Base-by-base conservation (phyloP, 1,140 invertebrate species). In the Bathynomus jamesi region DNA sequence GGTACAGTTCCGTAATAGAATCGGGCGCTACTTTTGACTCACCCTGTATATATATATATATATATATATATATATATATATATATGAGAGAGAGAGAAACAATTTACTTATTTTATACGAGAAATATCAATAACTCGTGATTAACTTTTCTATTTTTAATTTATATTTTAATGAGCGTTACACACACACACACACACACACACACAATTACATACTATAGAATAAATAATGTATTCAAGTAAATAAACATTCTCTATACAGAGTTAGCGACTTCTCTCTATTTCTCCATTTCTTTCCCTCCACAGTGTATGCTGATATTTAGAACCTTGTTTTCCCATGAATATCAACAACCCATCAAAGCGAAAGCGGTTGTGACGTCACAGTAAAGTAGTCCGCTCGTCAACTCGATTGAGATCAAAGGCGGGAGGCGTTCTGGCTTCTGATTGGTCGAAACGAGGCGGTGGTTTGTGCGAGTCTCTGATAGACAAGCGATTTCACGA, bases 1-100 rank as follows among this genome's bases (percentile, higher is more conserved):
- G n/a, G n/a, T n/a, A n/a, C n/a, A n/a, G n/a, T n/a, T n/a, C n/a
- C n/a, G n/a, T n/a, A n/a, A n/a, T n/a, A n/a, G n/a, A n/a, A n/a
- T n/a, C n/a, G n/a, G n/a, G n/a, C n/a, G n/a, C n/a, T n/a, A n/a
- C n/a, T n/a, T n/a, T n/a, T n/a, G n/a, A n/a, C n/a, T n/a, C n/a
- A n/a, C n/a, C n/a, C n/a, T n/a, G n/a, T n/a, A n/a, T n/a, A n/a
- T n/a, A n/a, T n/a, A 53, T 53, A 53, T 53, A 53, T 53, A 53
- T 53, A 53, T 53, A 53, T 53, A 53, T 53, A 53, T 53, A 53
- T 53, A 53, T 53, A 53, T 53, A 53, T 53, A 53, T n/a, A n/a
- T n/a, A n/a, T n/a, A n/a, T n/a, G n/a, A n/a, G n/a, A n/a, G n/a
- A n/a, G n/a, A n/a, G n/a, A 53, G 21, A 21, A 53, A 21, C 11